These are phyloP conservation scores for Aphodius granarius DNA, from an alignment of 2,888 invertebrate genomes.

Conservation along the genomic window DNA sequence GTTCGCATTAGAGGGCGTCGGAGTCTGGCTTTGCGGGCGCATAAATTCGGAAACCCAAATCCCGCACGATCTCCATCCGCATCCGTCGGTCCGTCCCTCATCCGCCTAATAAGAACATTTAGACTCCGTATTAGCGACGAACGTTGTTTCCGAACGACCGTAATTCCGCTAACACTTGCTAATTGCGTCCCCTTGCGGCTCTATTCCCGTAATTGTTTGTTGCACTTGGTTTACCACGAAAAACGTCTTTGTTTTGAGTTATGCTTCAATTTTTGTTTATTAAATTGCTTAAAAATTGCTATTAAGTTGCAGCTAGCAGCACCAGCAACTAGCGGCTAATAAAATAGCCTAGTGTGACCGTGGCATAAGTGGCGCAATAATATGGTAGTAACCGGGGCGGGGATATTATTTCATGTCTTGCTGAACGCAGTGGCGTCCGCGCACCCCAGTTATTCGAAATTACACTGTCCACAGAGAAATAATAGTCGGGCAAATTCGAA, in stretches of 20 bases:
- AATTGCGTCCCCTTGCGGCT: conserved; percentile 5
- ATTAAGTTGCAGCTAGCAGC: too few relatives aligned
- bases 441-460: neutral
- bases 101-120: conserved; percentile 18
- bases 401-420: neutral
- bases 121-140: conserved; percentile 16
- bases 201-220: conserved; percentile 10
- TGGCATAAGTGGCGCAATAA: neutral
- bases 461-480: neutral
- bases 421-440: neutral
- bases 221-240: neutral
- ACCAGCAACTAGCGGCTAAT: too few relatives aligned
- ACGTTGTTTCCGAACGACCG: conserved; percentile 5
- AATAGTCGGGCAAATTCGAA: neutral
- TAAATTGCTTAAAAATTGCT: too few relatives aligned
- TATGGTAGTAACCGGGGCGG: neutral
- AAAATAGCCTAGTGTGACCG: too few relatives aligned
- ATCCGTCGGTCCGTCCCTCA: neutral
- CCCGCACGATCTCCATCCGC: conserved; percentile 6
- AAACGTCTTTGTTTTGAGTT: too few relatives aligned
- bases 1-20: conserved; percentile 12
- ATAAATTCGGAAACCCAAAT: conserved; percentile 7
- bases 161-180: conserved; percentile 20
- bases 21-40: conserved; percentile 1
- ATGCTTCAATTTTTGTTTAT: too few relatives aligned